Conservation (phyloP, 92 coral and sea anemone species). For the Bergia puertoricense region DNA sequence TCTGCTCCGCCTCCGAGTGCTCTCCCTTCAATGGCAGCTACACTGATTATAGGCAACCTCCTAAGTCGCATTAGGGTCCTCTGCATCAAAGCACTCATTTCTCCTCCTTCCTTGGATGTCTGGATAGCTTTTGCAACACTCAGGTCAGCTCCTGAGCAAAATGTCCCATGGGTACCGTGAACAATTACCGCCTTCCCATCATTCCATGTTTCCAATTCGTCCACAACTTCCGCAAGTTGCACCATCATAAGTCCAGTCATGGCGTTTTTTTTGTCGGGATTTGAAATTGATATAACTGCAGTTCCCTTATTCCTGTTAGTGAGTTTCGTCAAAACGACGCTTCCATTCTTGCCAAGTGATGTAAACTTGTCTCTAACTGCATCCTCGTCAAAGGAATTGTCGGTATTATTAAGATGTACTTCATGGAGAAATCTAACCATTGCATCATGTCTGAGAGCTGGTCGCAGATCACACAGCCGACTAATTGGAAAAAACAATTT, state of each 20-base stretch:
- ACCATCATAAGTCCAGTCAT: conserved; percentile 95
- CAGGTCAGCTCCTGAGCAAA: conserved; percentile 94
- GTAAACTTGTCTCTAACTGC: conserved; percentile 55
- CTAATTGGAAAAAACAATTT: background rate
- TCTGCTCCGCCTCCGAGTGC: conserved; percentile 99
- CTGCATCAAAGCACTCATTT: conserved; percentile 95
- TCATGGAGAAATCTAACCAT: background rate
- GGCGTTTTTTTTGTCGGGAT: conserved; percentile 80
- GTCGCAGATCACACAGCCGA: background rate
- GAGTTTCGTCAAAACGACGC: conserved; percentile 56
- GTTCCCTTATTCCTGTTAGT: conserved; percentile 49
- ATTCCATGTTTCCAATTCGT: conserved; percentile 81
- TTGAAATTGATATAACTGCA: conserved; percentile 69
- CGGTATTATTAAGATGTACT: background rate
- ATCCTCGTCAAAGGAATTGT: conserved; percentile 61
- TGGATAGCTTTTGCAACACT: conserved; percentile 75
- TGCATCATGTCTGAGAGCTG: background rate
- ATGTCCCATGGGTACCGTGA: conserved; percentile 73
- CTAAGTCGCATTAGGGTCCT: conserved; percentile 75
- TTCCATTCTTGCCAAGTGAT: conserved; percentile 60
- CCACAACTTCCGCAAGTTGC: conserved; percentile 81
- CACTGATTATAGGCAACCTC: conserved; percentile 74
- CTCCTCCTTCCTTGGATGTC: conserved; percentile 79
- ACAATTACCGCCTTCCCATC: conserved; percentile 83
- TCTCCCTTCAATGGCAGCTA: conserved; percentile 89